phyloP scores from a whole-genome alignment of 1,140 invertebrate species.

The Eumaeus atala region DNA sequence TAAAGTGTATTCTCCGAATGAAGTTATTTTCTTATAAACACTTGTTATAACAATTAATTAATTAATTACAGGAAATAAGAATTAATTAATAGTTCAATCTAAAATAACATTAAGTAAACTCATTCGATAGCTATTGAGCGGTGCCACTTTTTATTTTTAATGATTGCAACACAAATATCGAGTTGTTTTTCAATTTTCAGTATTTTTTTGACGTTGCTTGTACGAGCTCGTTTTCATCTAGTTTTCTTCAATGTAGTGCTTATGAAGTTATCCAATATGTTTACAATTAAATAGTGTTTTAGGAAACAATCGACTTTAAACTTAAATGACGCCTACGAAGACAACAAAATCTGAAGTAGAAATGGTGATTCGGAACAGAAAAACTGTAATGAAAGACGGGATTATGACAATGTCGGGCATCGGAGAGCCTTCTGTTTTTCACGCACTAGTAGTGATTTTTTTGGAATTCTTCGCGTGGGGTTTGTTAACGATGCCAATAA shows the following conservation, averaged over 20 bases:
- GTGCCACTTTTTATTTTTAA: not conserved
- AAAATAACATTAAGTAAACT: too few species aligned
- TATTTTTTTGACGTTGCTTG: constrained; percentile 64
- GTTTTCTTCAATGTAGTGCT: constrained; percentile 65
- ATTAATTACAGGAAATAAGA: too few species aligned
- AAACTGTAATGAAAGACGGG: constrained; percentile 72
- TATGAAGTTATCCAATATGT: constrained; percentile 61
- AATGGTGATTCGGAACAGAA: constrained; percentile 74
- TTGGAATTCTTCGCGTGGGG: constrained; percentile 99
- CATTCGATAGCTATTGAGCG: too few species aligned
- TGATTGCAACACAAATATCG: constrained; percentile 53
- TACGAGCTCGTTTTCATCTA: constrained; percentile 55
- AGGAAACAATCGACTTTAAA: constrained; percentile 39
- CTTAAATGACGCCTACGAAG: constrained; percentile 73
- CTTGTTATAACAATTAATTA: too few species aligned
- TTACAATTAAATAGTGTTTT: constrained; percentile 59
- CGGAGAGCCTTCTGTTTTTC: constrained; percentile 95
- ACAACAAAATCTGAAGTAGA: constrained; percentile 72
- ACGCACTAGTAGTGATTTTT: constrained; percentile 99
- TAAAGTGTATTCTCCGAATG: too few species aligned
- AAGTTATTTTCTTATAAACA: too few species aligned
- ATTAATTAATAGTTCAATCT: too few species aligned
- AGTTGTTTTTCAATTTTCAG: constrained; percentile 68
- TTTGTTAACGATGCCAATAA: constrained; percentile 97
- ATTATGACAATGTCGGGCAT: constrained; percentile 83